Conservation (phyloP, 2,113 vertebrate species). For the Crotalus horridus region DNA sequence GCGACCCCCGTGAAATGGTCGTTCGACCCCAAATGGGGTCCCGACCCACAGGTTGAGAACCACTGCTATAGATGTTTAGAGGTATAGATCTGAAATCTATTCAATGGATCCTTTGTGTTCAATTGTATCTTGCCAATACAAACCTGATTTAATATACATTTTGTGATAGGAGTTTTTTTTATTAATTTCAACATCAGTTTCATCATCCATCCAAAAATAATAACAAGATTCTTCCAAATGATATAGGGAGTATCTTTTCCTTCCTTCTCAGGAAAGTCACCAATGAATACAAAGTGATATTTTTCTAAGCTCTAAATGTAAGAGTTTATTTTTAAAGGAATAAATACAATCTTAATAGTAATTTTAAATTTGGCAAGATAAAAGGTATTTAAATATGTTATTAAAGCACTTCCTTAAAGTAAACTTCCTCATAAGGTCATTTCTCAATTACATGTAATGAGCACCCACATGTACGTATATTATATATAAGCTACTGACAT, state of each 20-base stretch:
- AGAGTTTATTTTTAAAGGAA: background rate
- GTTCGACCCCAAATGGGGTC: too few relatives aligned
- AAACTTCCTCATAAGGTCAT: background rate
- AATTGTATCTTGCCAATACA: background rate
- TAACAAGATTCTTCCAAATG: background rate
- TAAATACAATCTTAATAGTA: background rate
- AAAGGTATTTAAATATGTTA: background rate
- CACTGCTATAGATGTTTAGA: background rate
- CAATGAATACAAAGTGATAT: background rate
- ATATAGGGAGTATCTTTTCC: background rate
- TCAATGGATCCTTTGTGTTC: background rate
- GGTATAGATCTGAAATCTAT: background rate
- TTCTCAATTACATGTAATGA: background rate
- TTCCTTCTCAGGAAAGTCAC: background rate
- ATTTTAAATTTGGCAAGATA: background rate
- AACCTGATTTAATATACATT: background rate
- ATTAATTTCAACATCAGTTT: background rate
- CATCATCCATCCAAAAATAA: background rate
- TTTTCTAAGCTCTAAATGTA: background rate
- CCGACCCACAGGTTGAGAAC: too few relatives aligned
- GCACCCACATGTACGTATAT: background rate
- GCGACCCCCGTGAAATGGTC: too few relatives aligned
- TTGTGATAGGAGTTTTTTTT: background rate
- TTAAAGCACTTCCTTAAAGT: background rate
- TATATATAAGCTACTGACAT: background rate